Percentiles rank a stretch among this genome's conserved stretches.
phyloP scores from a whole-genome alignment of 2,797 vertebrate genomes.

The Poeciliopsis turneri region DNA sequence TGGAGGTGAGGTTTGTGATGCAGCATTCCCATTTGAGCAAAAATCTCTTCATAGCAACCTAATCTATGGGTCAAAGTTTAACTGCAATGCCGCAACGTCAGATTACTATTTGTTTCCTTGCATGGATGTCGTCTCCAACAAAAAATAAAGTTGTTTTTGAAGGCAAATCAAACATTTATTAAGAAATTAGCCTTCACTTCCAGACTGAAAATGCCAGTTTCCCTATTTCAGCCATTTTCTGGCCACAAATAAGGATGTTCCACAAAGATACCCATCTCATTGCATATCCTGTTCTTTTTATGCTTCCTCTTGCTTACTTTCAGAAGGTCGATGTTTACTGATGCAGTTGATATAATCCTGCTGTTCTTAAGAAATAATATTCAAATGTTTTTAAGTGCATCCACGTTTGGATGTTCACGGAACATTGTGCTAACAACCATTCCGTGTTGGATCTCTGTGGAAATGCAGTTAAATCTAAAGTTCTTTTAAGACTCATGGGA shows the following conservation, averaged over 20 bases:
- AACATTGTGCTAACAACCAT: not conserved
- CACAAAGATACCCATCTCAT: not conserved
- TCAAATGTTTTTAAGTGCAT: not conserved
- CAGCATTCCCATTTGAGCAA: not conserved
- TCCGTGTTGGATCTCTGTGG: not conserved
- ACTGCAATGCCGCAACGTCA: not conserved
- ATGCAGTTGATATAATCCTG: not conserved
- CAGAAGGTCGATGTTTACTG: not conserved
- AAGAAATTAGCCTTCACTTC: not conserved
- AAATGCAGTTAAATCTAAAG: not conserved
- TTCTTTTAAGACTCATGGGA: not conserved
- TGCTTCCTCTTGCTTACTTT: not conserved
- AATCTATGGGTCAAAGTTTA: not conserved
- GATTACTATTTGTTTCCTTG: not conserved
- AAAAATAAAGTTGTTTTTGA: not conserved
- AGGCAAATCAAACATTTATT: not conserved
- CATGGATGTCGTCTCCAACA: not conserved
- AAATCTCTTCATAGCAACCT: not conserved
- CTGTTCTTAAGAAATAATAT: not conserved
- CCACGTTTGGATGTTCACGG: not conserved
- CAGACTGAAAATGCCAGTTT: not conserved
- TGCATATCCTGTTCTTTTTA: not conserved
- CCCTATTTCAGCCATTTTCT: not conserved
- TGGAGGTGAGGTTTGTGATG: slow-evolving; percentile 82
- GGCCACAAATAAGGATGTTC: no score